phyloP scores from a whole-genome alignment of 2,888 invertebrate genomes.

The Lasioglossum vierecki region DNA sequence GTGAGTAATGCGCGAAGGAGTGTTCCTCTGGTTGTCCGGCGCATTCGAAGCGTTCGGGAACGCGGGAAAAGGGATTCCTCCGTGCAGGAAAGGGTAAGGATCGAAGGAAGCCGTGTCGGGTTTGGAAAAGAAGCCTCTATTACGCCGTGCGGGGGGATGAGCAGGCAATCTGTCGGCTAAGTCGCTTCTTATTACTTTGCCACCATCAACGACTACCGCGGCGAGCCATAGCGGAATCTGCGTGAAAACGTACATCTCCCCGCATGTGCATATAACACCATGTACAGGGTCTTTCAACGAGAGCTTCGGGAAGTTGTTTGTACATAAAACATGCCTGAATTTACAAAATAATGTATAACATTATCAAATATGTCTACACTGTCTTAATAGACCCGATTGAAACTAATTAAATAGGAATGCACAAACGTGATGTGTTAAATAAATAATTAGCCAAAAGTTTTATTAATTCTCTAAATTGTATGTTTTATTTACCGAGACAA shows the following conservation, averaged over 20 bases:
- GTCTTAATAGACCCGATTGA: too few species aligned
- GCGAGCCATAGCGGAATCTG: constrained; percentile 62
- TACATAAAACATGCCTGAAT: too few species aligned
- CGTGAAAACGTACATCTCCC: constrained; percentile 70
- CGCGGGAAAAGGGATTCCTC: constrained; percentile 11
- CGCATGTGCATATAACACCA: too few species aligned
- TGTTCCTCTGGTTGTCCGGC: background rate
- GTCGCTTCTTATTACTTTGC: constrained; percentile 79
- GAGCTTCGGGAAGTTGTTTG: too few species aligned
- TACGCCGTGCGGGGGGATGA: constrained; percentile 62
- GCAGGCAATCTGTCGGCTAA: constrained; percentile 80
- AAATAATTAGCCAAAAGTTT: too few species aligned
- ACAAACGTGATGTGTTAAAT: too few species aligned
- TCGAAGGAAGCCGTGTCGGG: constrained; percentile 55
- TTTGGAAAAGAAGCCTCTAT: constrained; percentile 71
- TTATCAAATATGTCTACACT: too few species aligned
- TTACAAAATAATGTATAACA: too few species aligned
- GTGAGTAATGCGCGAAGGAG: background rate
- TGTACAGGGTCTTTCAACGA: too few species aligned
- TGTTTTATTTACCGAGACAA: too few species aligned
- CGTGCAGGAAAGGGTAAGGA: constrained; percentile 42
- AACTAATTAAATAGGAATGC: too few species aligned
- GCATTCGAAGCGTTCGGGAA: background rate
- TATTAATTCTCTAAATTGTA: too few species aligned
- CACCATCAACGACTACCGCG: constrained; percentile 65